Conservation (phyloP, 2,797 vertebrate genomes). For the Loriculus beryllinus region DNA sequence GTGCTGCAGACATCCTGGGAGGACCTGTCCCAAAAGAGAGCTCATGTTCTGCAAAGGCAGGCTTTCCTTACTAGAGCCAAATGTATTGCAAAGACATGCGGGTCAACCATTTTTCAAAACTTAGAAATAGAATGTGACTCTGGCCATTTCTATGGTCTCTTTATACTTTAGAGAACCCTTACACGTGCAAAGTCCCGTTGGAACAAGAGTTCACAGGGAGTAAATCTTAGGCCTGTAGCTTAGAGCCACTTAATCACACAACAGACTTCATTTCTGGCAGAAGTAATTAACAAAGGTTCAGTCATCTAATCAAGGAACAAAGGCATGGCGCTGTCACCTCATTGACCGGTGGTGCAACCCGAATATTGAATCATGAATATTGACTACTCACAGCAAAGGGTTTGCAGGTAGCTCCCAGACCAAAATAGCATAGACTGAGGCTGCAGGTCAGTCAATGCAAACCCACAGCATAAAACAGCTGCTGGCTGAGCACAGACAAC, state of each 20-base stretch:
- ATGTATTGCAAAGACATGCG: neutral
- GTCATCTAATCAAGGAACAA: conserved; percentile 61
- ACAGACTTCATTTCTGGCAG: conserved; percentile 69
- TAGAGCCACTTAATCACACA: conserved; percentile 70
- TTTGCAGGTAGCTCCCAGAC: neutral
- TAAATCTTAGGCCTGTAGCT: conserved; percentile 65
- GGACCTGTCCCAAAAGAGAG: neutral
- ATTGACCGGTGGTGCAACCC: conserved; percentile 51
- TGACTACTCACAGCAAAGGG: neutral
- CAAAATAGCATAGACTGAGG: neutral
- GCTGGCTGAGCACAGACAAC: neutral
- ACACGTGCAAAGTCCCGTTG: neutral
- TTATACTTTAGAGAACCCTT: conserved; percentile 13
- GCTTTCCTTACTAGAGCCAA: neutral
- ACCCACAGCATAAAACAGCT: neutral
- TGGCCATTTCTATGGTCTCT: neutral
- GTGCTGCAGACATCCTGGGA: neutral
- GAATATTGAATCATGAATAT: conserved; percentile 51
- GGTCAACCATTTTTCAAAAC: neutral
- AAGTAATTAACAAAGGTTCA: conserved; percentile 72
- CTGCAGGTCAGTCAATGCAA: conserved; percentile 7
- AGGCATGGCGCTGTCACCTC: conserved; percentile 52
- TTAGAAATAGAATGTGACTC: neutral
- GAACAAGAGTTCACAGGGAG: conserved; percentile 65
- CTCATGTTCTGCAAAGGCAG: neutral